Evolutionary conservation across 2,113 vertebrate genomes (phyloP), one percentile per base, ranked within the genome.

Genomic region (Sphyrna mokarran): DNA sequence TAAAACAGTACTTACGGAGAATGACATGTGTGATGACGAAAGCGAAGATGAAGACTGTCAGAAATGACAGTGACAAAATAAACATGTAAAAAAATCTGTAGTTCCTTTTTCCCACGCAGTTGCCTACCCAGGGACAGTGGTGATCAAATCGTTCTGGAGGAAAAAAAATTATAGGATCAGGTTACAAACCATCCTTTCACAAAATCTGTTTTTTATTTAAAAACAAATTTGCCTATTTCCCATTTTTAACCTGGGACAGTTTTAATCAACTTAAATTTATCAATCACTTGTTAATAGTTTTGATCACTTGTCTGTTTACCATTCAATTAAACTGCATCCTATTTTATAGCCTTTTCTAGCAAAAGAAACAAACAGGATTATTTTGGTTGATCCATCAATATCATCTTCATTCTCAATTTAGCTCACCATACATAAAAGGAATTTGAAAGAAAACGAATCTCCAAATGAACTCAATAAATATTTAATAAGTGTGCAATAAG

Each of bases 71-170:
- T 95, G 99, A 99, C 97, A 99, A 98, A 98, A 99, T 99, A 98
- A 99, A 99, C 99, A 99, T 99, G 98, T 99, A 99, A 98, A 99
- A 99, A 98, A 99, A 99, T 97, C 99, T 98, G 98, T 99, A 99
- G 98, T 99, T 99, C 98, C 99, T 99, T 98, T 98, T 98, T 97
- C 99, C 99, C 97, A 99, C 99, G 97, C 99, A 99, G 98, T 99
- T 99, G 97, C 99, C 99, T 97, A 99, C 99, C 99, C 99, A 99
- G 97, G 99, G 99, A 98, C 99, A 99, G 98, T 99, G 99, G 98
- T 99, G 99, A 98, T 99, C 99, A 97, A 99, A 99, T 96, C 99
- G 98, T 97, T 99, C 99, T 99, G 98, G 96, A 97, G 97, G 95
- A 97, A 87, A 70, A n/a, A 69, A 72, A 54, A 95, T 95, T 72